Evolutionary conservation across 2,888 invertebrate species (phyloP).

Genomic region (Drosophila borealis): DNA sequence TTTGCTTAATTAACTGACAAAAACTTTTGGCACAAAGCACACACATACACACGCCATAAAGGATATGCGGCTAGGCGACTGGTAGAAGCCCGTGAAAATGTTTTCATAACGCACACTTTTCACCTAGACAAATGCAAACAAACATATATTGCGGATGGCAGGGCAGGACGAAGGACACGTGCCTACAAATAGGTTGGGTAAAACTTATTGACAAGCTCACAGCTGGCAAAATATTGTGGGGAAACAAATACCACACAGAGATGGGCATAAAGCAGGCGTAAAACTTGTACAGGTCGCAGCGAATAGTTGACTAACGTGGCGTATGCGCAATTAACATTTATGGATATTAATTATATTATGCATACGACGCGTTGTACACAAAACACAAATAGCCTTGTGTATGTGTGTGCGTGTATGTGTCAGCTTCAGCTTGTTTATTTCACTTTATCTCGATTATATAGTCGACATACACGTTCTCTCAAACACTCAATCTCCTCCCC

Average conservation of each 20-base stretch:
- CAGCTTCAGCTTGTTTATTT: slow-evolving; percentile 16
- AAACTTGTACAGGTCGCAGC: slow-evolving; percentile 20
- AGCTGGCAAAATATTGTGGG: slow-evolving; percentile 27
- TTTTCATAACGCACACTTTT: slow-evolving; percentile 70
- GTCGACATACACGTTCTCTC: slow-evolving; percentile 9
- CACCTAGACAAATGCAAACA: slow-evolving; percentile 56
- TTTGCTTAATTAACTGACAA: slow-evolving; percentile 80
- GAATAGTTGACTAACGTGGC: slow-evolving; percentile 67
- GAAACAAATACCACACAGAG: slow-evolving; percentile 1
- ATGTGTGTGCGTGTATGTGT: background rate
- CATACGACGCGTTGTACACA: slow-evolving; percentile 56
- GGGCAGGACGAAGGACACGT: slow-evolving; percentile 40
- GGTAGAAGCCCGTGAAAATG: slow-evolving; percentile 48
- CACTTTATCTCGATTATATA: slow-evolving; percentile 16
- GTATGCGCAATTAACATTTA: slow-evolving; percentile 81
- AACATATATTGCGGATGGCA: slow-evolving; percentile 6
- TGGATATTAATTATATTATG: slow-evolving; percentile 76
- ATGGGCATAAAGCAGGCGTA: slow-evolving; percentile 26
- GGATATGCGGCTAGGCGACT: slow-evolving; percentile 33
- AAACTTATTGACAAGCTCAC: slow-evolving; percentile 56
- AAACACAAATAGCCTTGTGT: background rate
- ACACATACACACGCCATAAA: slow-evolving; percentile 20
- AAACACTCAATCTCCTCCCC: background rate
- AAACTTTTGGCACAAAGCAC: slow-evolving; percentile 65
- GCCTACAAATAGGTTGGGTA: slow-evolving; percentile 37